Base-by-base conservation (phyloP, 1,140 invertebrate genomes). In the Adelges cooleyi region DNA sequence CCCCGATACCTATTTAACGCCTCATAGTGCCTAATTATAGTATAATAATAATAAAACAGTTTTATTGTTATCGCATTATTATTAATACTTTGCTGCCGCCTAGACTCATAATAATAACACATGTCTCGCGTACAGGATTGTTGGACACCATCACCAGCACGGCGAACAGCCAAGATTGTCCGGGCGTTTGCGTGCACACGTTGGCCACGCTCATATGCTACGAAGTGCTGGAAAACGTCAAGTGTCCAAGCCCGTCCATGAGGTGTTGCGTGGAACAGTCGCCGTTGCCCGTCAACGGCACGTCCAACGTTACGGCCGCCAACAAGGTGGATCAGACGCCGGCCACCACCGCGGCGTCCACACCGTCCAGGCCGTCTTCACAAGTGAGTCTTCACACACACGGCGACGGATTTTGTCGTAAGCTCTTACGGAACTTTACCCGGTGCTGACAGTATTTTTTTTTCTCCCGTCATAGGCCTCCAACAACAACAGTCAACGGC, bases 61-160 rank as follows among this genome's bases (percentile, higher is more conserved):
- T 15, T 53, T 53, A 9, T 52, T 17, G n/a, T 42, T 40, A 25
- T 54, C 38, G 33, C 38, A n/a, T 17, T 40, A 2, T 54, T 25
- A 3, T 56, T 40, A 22, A 25, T 44, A 23, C 22, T 44, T 44
- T 25, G 3, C 42, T 56, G 38, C 25, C 25, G n/a, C 20, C 23
- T 38, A 13, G 13, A 38, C 13, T 38, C 13, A 38, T 38, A 13
- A 38, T 38, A 8, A 38, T 38, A 38, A 38, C 13, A 8, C 6
- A 13, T 38, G 36, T 9, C 44, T 33, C 10, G n/a, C 1, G 74
- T 74, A 3, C 77, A 91, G 89, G 87, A 70, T 78, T 91, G 1
- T 75, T 92, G 67, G 87, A 90, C 68, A 85, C 87, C 1, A 81
- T 92, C 70, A 89, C 89, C 13, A 88, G 82, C 38, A 89, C 89